A percentile compares a stretch with the other conserved stretches of the same genome.
phyloP scores from a whole-genome alignment of 2,113 vertebrate species.

The Fulmarus glacialis region DNA sequence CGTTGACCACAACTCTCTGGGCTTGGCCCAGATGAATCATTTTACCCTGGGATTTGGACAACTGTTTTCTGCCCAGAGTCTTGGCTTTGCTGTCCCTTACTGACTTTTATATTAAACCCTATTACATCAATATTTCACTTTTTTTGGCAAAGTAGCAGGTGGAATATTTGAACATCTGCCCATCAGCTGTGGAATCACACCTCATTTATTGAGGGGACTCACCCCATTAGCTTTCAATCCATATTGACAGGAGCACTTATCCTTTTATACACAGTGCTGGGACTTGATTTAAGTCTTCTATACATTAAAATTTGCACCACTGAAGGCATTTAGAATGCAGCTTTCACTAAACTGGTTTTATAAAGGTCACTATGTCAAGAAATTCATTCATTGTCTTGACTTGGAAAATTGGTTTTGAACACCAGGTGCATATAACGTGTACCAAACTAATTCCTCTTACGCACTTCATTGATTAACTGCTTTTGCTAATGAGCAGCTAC shows the following conservation, averaged over 20 bases:
- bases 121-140: background rate
- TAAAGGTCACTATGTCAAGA: background rate
- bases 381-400: background rate
- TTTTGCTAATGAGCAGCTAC: background rate
- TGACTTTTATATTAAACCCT: background rate
- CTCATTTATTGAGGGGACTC: slow-evolving; percentile 26
- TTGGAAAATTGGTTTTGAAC: background rate
- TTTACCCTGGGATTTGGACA: background rate
- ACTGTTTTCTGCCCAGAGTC: background rate
- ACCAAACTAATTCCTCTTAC: background rate
- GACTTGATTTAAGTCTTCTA: background rate
- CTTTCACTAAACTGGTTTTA: background rate
- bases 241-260: background rate
- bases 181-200: background rate
- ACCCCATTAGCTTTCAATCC: background rate
- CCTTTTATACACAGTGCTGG: background rate
- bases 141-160: background rate
- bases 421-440: background rate
- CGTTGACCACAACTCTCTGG: too few relatives aligned
- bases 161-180: slow-evolving; percentile 36
- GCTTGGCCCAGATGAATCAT: too few relatives aligned
- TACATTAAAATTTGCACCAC: background rate
- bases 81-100: background rate
- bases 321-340: background rate
- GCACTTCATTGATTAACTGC: background rate